Base-by-base conservation (phyloP, 2,113 vertebrate species). In the Balaeniceps rex region DNA sequence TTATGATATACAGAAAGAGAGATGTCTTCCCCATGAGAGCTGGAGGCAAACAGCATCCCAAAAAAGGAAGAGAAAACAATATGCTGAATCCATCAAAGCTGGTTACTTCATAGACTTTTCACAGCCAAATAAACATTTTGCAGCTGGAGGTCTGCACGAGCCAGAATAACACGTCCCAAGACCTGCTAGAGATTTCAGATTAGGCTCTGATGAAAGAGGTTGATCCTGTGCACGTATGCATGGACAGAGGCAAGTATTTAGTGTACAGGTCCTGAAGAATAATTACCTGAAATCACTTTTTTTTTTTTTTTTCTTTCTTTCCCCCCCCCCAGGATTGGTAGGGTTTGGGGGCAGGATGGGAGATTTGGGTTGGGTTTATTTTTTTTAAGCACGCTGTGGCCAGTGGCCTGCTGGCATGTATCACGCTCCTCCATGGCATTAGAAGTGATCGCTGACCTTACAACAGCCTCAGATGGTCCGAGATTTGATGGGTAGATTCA, bases 101-200 rank as follows among this genome's bases (percentile, higher is more conserved):
- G 49, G 82, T 94, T 93, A 91, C 96, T 94, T 80, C 83, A 77
- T 76, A 77, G 84, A 83, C 84, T 94, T 91, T 96, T 93, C 91
- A 95, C 93, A 94, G 81, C 89, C 93, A 95, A 94, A 87, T 89
- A 96, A 97, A 95, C 82, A 93, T 94, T 91, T 72, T 95, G 87
- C 95, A 96, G 95, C 94, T 94, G 93, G 91, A 97, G 51, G 70
- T 49, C 82, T 88, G 87, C 78, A 29, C 57, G 78, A 94, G 94
- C 95, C 94, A 96, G 87, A 94, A 76, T 8, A 92, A 88, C 63
- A 93, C 1, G 10, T 42, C 84, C 70, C 1, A 3, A 87, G 94
- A 84, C 49, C 94, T 70, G 70, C 63, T 40, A 5, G 83, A 76
- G 87, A 60, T 88, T 52, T 68, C 65, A 79, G 61, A 76, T 78